Conservation (phyloP, 2,797 vertebrate species). For the Iguana delicatissima region DNA sequence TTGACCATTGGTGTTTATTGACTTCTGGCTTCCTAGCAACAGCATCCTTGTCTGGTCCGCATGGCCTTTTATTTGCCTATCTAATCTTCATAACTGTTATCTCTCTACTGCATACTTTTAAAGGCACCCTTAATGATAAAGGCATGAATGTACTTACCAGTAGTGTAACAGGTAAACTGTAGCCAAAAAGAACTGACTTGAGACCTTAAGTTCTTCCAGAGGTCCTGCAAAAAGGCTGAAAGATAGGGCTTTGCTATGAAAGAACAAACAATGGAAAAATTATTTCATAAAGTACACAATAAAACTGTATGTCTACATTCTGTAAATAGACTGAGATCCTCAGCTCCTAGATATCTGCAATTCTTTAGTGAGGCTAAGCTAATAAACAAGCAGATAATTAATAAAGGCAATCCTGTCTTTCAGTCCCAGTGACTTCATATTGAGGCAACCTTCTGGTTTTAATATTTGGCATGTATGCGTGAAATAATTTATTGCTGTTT, state of each 20-base stretch:
- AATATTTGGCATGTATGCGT: slow-evolving; percentile 76
- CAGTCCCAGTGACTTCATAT: slow-evolving; percentile 71
- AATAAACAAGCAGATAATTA: slow-evolving; percentile 80
- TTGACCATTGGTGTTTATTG: not conserved
- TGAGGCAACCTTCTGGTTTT: slow-evolving; percentile 77
- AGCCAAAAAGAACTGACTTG: not conserved
- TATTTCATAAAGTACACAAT: slow-evolving; percentile 60
- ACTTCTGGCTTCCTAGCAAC: not conserved
- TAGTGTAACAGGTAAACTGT: not conserved
- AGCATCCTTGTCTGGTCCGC: not conserved
- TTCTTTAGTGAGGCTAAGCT: slow-evolving; percentile 69
- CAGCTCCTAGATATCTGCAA: slow-evolving; percentile 67
- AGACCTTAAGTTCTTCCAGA: not conserved
- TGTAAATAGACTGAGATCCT: slow-evolving; percentile 67
- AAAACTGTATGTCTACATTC: slow-evolving; percentile 71
- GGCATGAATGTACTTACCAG: not conserved
- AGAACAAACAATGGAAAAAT: slow-evolving; percentile 56
- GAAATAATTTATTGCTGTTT: slow-evolving; percentile 80
- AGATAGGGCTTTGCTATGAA: slow-evolving; percentile 45
- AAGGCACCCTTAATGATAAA: not conserved
- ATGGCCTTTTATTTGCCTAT: not conserved
- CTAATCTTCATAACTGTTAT: not conserved
- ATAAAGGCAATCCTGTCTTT: slow-evolving; percentile 73
- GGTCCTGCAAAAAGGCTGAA: not conserved
- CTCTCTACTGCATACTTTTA: not conserved